Evolutionary conservation across 2,113 vertebrate species (phyloP).

Genomic region (Uria lomvia): DNA sequence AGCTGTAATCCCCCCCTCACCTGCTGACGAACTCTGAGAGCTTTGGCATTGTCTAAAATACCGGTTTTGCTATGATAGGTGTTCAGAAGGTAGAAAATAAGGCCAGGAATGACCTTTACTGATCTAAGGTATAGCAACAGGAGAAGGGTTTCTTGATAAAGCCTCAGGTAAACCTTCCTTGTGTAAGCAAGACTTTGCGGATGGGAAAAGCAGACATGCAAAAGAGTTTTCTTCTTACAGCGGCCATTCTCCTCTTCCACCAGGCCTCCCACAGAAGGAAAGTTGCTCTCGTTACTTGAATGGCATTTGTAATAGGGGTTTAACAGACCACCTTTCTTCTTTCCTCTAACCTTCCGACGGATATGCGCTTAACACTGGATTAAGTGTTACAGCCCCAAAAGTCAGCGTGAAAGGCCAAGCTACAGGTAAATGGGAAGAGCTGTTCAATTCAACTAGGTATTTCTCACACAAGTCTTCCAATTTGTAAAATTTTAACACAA

Average conservation of each 20-base stretch:
- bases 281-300: neutral
- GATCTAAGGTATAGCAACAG: neutral
- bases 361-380: neutral
- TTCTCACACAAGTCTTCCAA: neutral
- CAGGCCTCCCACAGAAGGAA: neutral
- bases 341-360: neutral
- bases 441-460: neutral
- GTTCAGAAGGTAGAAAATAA: neutral
- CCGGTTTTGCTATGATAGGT: accelerated
- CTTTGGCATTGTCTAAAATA: neutral
- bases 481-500: neutral
- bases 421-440: neutral
- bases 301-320: neutral
- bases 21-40: neutral
- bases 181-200: neutral
- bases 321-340: neutral
- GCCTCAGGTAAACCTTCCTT: neutral
- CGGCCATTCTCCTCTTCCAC: neutral
- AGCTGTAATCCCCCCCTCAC: neutral
- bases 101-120: neutral
- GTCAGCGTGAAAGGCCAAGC: neutral
- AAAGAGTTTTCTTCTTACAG: neutral
- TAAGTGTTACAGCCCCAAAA: neutral
- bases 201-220: neutral
- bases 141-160: neutral